Percentiles rank a stretch among this genome's conserved stretches.
phyloP scores from a whole-genome alignment of 1,140 invertebrate genomes.

The Andrena cerasifolii region DNA sequence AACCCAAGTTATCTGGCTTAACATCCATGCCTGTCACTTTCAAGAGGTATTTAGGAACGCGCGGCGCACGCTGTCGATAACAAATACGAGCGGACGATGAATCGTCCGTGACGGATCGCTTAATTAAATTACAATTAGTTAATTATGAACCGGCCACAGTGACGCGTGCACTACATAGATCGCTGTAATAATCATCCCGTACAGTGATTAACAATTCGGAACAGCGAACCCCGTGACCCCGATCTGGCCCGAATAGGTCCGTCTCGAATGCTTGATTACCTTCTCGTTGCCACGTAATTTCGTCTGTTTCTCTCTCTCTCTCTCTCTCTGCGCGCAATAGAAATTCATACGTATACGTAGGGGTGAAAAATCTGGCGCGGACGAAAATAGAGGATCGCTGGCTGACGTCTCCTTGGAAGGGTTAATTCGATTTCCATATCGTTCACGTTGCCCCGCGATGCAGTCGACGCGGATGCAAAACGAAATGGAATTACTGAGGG shows the following conservation, averaged over 20 bases:
- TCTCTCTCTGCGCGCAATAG: too few species aligned
- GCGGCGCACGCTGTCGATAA: constrained; percentile 1
- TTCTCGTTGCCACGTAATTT: background rate
- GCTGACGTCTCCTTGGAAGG: too few species aligned
- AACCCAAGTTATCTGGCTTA: constrained; percentile 4
- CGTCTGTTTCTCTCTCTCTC: too few species aligned
- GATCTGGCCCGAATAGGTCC: background rate
- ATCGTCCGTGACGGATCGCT: constrained; percentile 9
- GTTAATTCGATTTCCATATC: too few species aligned
- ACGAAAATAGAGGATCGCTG: too few species aligned
- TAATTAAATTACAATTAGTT: constrained; percentile 40
- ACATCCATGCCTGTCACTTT: constrained; percentile 8
- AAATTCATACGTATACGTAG: too few species aligned
- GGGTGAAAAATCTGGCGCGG: too few species aligned
- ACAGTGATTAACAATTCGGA: constrained; percentile 23
- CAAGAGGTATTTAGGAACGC: background rate
- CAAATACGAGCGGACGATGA: background rate
- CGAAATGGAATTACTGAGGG: too few species aligned
- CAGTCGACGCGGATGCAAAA: too few species aligned
- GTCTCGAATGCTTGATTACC: background rate
- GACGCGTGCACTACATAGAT: background rate
- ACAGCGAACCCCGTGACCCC: background rate
- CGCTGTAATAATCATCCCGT: constrained; percentile 1
- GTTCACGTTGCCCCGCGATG: too few species aligned
- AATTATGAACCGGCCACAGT: constrained; percentile 5